Evolutionary conservation across 2,888 invertebrate species (phyloP).

Genomic region (Pollenia angustigena): DNA sequence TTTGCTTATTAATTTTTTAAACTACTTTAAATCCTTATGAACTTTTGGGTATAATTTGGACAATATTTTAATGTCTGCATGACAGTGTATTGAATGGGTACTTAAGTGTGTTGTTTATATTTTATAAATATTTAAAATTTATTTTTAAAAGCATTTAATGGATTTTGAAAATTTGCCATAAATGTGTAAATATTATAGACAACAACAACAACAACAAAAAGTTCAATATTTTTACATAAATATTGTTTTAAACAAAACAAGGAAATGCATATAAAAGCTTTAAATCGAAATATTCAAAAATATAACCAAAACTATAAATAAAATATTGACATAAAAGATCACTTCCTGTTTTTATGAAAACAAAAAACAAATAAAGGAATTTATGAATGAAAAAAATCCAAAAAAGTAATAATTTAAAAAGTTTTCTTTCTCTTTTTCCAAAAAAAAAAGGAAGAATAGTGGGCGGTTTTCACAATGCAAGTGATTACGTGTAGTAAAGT

Average conservation of each 20-base stretch:
- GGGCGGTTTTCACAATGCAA: too few species aligned
- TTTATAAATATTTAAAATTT: conserved; percentile 41
- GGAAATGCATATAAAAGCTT: neutral
- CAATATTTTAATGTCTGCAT: neutral
- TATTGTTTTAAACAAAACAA: conserved; percentile 26
- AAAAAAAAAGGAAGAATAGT: too few species aligned
- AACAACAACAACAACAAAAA: neutral
- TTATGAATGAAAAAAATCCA: neutral
- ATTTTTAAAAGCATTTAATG: conserved; percentile 69
- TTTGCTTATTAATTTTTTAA: too few species aligned
- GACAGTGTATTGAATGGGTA: neutral
- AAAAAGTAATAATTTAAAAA: too few species aligned
- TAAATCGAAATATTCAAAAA: neutral
- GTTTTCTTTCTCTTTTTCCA: too few species aligned
- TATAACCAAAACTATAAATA: neutral
- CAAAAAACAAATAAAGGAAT: neutral
- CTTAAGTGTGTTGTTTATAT: neutral
- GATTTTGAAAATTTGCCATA: conserved; percentile 58
- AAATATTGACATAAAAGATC: conserved; percentile 3
- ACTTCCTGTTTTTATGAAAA: neutral
- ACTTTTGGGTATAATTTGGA: neutral
- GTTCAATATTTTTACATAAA: neutral
- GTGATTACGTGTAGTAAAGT: too few species aligned
- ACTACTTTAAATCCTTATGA: neutral
- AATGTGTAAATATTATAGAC: conserved; percentile 19